Conservation (phyloP, 2,113 vertebrate species). For the Meles meles region DNA sequence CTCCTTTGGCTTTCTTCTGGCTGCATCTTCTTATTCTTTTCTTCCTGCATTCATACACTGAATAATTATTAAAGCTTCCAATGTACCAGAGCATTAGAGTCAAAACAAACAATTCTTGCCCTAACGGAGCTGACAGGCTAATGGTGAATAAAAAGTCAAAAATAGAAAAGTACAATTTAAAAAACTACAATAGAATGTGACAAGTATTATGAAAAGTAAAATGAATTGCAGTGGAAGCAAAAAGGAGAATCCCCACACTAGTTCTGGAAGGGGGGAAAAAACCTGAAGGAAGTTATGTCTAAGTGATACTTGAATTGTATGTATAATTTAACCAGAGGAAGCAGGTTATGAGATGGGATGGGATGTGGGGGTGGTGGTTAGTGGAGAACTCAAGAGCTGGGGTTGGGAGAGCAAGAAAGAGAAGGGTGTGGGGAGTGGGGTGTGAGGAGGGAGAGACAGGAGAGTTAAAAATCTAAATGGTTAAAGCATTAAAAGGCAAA, state of each 20-base stretch:
- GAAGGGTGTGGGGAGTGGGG: not conserved
- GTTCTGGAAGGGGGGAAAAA: not conserved
- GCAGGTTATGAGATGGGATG: not conserved
- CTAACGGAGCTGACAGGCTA: slow-evolving; percentile 26
- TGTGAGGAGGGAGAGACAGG: no score
- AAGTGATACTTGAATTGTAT: not conserved
- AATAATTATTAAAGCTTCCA: slow-evolving; percentile 36
- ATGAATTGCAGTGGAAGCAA: slow-evolving; percentile 1
- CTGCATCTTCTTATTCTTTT: not conserved
- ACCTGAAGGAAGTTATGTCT: not conserved
- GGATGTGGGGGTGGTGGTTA: not conserved
- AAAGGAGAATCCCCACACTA: not conserved
- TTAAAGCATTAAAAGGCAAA: not conserved
- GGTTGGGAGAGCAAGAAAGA: no score
- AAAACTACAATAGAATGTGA: slow-evolving; percentile 30
- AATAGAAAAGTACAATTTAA: not conserved
- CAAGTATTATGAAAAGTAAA: slow-evolving; percentile 41
- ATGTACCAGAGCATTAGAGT: slow-evolving; percentile 42
- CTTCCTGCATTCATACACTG: not conserved
- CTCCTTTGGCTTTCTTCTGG: not conserved
- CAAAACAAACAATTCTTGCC: slow-evolving; percentile 51
- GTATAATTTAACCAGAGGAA: not conserved
- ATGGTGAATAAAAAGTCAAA: slow-evolving; percentile 50
- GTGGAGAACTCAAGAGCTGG: not conserved
- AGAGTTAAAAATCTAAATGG: not conserved